Evolutionary conservation across 2,888 invertebrate genomes (phyloP), one percentile per base, ranked within the genome.

Genomic region (Pterostichus niger): DNA sequence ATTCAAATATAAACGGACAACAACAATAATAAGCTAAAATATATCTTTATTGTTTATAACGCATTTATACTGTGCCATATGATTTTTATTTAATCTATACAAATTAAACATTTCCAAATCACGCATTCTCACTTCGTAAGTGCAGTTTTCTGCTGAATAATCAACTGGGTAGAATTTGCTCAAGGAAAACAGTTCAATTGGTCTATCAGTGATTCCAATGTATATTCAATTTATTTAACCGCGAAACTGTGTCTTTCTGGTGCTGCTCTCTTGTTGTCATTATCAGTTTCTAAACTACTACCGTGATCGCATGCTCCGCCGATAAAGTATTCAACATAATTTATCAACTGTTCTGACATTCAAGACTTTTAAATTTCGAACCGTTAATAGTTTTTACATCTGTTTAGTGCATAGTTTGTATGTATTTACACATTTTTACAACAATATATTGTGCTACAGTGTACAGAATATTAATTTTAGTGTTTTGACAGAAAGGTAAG

Each of bases 351-450:
- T 17, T 64, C 9, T 71, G 68, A 71, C 68, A 71, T 13, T 17
- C 68, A 71, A 44, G 40, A 13, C 13, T 71, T 71, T 71, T 71
- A 17, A 71, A 71, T 40, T 71, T 71, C 17, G 44, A 71, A 71
- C 68, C 68, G 68, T 71, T 44, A 44, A 40, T 40, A 68, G 44
- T 44, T 71, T 64, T 35, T 35, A 35, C 10, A 10, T 52, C 15
- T 71, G 44, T 71, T 44, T 17, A 10, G 68, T 24, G 40, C 17
- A 44, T 11, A 44, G 13, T 71, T 61, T 71, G 46, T 71, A 31
- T 44, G 40, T 44, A 31, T 71, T 71, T 44, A 6, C 44, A 40
- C 15, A 71, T 17, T 64, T 71, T 71, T 71, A 46, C 35, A 1
- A 71, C 24, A 71, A 40, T 44, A 15, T 71, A 40, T 15, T 71